phyloP scores from a whole-genome alignment of 2,113 vertebrate species.

The Tylochromis polylepis region DNA sequence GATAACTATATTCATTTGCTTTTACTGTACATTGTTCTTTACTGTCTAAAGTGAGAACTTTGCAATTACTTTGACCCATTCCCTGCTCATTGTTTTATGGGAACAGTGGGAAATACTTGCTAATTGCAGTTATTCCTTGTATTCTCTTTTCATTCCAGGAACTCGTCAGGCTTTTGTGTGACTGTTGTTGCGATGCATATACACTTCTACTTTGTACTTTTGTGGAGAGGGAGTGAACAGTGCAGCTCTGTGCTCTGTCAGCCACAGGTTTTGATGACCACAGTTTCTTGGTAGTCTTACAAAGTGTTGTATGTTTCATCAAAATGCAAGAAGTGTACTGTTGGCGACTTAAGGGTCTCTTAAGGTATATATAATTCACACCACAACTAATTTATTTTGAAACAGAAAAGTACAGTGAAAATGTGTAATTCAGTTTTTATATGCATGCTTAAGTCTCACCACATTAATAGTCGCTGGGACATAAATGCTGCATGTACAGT shows the following conservation, averaged over 20 bases:
- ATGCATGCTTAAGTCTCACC: not conserved
- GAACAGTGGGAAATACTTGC: not conserved
- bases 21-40: not conserved
- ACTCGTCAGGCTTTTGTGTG: not conserved
- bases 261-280: not conserved
- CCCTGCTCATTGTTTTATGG: not conserved
- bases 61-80: not conserved
- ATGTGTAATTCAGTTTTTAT: not conserved
- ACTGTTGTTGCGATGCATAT: not conserved
- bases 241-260: conserved; percentile 14
- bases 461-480: not conserved
- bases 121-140: not conserved
- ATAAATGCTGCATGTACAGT: not conserved
- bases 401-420: not conserved
- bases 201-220: conserved; percentile 11
- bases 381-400: not conserved
- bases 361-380: not conserved
- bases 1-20: conserved; percentile 2
- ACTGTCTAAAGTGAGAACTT: not conserved
- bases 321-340: not conserved
- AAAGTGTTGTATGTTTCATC: not conserved
- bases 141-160: not conserved
- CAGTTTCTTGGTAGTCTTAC: not conserved
- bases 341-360: not conserved
- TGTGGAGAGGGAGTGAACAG: conserved; percentile 39